Percentiles rank a stretch among this genome's conserved stretches.
These are phyloP conservation scores for Marasmarcha lunaedactyla DNA, from an alignment of 2,888 invertebrate genomes.

Conservation along the genomic window DNA sequence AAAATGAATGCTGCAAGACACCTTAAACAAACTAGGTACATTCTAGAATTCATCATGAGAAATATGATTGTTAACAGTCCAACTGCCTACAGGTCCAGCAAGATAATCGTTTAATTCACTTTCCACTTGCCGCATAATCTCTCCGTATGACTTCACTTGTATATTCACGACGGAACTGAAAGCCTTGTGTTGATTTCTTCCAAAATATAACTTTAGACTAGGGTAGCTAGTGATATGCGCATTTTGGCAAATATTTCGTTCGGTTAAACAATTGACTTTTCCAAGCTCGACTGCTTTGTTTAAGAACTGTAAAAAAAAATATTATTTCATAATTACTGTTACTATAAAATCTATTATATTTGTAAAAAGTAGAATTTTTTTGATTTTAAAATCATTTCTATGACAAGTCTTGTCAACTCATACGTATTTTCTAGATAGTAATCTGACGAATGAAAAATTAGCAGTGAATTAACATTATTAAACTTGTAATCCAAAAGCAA, in stretches of 20 bases:
- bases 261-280: slow-evolving; percentile 52
- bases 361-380: too few species aligned
- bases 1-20: too few species aligned
- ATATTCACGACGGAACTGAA: slow-evolving; percentile 33
- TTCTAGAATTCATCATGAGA: slow-evolving; percentile 52
- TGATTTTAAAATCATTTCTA: too few species aligned
- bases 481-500: too few species aligned
- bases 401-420: too few species aligned
- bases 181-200: slow-evolving; percentile 25
- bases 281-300: slow-evolving; percentile 44
- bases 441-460: too few species aligned
- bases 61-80: slow-evolving; percentile 20
- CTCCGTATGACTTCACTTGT: slow-evolving; percentile 28
- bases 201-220: slow-evolving; percentile 40
- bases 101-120: slow-evolving; percentile 34
- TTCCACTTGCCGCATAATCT: slow-evolving; percentile 30
- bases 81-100: slow-evolving; percentile 22
- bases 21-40: too few species aligned
- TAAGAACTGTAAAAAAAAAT: slow-evolving; percentile 31
- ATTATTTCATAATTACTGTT: background rate
- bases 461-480: too few species aligned
- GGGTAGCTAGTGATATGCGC: slow-evolving; percentile 53
- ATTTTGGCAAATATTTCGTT: slow-evolving; percentile 47
- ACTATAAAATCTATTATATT: too few species aligned
- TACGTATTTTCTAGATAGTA: too few species aligned